Evolutionary conservation across 1,140 invertebrate species (phyloP), one percentile per base, ranked within the genome.

Genomic region (Kradibia gibbosae): DNA sequence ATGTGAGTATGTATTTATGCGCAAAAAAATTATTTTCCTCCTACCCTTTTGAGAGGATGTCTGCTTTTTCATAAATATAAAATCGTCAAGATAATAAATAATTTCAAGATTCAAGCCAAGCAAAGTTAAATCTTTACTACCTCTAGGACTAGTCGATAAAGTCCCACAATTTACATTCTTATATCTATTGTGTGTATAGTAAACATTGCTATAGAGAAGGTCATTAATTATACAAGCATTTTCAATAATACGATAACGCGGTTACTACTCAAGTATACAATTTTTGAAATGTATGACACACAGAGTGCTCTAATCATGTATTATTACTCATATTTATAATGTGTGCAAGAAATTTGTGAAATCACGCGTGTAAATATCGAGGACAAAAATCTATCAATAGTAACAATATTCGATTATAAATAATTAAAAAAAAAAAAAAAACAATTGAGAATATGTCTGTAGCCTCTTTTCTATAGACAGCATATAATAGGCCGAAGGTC

Each of bases 401-500:
- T n/a, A 77, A 48, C 10, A 62, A 11, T 36, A 25, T 42, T 10
- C 31, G n/a, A 25, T 1, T 3, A 36, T 5, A 25, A 50, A 20
- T 20, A 2, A 0, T 31, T 17, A 25, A 70, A 13, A 53, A 0
- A 50, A 20, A 79, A 8, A 22, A 17, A 78, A 45, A 71, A 39
- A 78, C 10, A 65, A 31, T 11, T 48, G n/a, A 28, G 15, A 48
- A 3, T 71, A 5, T 15, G 39, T 2, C 10, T 62, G 1, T 31
- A 11, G 7, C 34, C n/a, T 7, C 8, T 8, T 25, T 17, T 34
- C n/a, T 67, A 39, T 22, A 22, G 34, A 67, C 2, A 42, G 25
- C 34, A 50, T 71, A 10, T 36, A 15, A 55, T 42, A 45, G 48
- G 62, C 4, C 48, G 65, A 85, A 86, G 87, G 87, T 88, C 86